These are phyloP conservation scores for Echinarachnius parma DNA, from an alignment of 53 echinoderm and acorn worm species.

Conservation along the genomic window DNA sequence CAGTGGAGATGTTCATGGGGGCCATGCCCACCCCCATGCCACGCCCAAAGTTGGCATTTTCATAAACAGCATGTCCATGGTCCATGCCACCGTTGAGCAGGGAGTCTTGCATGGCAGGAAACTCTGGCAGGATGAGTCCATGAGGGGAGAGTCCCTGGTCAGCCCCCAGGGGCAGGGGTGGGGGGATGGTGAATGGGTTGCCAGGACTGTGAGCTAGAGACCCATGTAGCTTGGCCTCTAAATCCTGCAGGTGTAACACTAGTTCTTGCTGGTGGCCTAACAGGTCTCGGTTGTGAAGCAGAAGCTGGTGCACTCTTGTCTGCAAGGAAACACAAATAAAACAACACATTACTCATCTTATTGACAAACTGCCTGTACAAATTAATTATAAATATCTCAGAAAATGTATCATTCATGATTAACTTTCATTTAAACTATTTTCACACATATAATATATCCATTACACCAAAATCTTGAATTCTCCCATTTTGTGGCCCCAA, in stretches of 20 bases:
- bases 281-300: slow-evolving; percentile 92
- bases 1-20: slow-evolving; percentile 38
- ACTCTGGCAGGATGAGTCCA: slow-evolving; percentile 77
- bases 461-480: too few species aligned
- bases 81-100: slow-evolving; percentile 59
- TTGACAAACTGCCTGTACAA: too few species aligned
- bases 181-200: slow-evolving; percentile 75
- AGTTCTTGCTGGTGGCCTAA: slow-evolving; percentile 87
- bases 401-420: too few species aligned
- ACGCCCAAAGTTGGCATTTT: slow-evolving; percentile 64
- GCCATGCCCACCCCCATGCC: slow-evolving; percentile 27
- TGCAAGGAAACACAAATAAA: slow-evolving; percentile 38
- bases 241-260: slow-evolving; percentile 75
- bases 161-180: slow-evolving; percentile 55
- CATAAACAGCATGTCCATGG: slow-evolving; percentile 57
- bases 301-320: slow-evolving; percentile 92
- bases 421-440: too few species aligned
- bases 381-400: too few species aligned
- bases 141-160: slow-evolving; percentile 29
- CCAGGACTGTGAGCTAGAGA: slow-evolving; percentile 64
- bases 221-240: slow-evolving; percentile 73
- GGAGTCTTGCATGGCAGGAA: slow-evolving; percentile 63
- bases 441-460: too few species aligned
- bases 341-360: too few species aligned
- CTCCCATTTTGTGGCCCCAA: too few species aligned